Percentiles rank a stretch among this genome's conserved stretches.
phyloP scores from a whole-genome alignment of 2,888 invertebrate species.

The Temnothorax ravouxi region DNA sequence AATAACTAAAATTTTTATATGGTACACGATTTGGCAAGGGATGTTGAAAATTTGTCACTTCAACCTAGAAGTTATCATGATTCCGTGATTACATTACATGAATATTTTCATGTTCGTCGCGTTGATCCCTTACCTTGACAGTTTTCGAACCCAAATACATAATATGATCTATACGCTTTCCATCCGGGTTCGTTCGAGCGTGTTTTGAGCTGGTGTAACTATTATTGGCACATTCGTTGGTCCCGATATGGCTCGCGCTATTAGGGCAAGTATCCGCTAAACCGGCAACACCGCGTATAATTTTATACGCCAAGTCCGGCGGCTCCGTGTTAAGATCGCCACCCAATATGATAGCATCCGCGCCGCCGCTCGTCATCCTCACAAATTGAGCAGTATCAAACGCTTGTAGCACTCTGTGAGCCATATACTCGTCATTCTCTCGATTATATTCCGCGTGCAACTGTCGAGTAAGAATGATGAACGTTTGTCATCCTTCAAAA shows the following conservation, averaged over 20 bases:
- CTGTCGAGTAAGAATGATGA: slow-evolving; percentile 86
- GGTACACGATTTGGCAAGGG: slow-evolving; percentile 93
- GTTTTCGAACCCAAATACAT: slow-evolving; percentile 88
- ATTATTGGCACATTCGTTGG: slow-evolving; percentile 93
- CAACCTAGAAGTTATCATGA: slow-evolving; percentile 79
- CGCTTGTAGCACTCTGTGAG: slow-evolving; percentile 97
- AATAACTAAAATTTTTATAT: slow-evolving; percentile 91
- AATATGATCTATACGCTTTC: slow-evolving; percentile 97
- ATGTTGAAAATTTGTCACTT: slow-evolving; percentile 88
- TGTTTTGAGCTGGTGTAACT: slow-evolving; percentile 91
- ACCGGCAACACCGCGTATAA: slow-evolving; percentile 88
- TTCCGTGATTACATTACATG: background rate
- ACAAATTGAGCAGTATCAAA: slow-evolving; percentile 98
- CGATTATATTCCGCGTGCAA: slow-evolving; percentile 97
- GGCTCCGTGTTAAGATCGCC: slow-evolving; percentile 98
- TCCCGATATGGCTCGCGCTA: slow-evolving; percentile 87
- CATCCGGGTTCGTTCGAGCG: slow-evolving; percentile 89
- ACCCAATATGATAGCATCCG: slow-evolving; percentile 94
- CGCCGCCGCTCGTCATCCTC: slow-evolving; percentile 92
- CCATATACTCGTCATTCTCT: slow-evolving; percentile 94
- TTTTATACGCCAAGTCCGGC: slow-evolving; percentile 92
- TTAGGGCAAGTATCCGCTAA: slow-evolving; percentile 87
- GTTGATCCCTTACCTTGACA: slow-evolving; percentile 76
- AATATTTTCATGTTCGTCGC: background rate
- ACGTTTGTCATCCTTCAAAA: background rate